A percentile compares a stretch with the other conserved stretches of the same genome.
Conservation (phyloP, 1,140 invertebrate genomes). For the Catajapyx aquilonaris region DNA sequence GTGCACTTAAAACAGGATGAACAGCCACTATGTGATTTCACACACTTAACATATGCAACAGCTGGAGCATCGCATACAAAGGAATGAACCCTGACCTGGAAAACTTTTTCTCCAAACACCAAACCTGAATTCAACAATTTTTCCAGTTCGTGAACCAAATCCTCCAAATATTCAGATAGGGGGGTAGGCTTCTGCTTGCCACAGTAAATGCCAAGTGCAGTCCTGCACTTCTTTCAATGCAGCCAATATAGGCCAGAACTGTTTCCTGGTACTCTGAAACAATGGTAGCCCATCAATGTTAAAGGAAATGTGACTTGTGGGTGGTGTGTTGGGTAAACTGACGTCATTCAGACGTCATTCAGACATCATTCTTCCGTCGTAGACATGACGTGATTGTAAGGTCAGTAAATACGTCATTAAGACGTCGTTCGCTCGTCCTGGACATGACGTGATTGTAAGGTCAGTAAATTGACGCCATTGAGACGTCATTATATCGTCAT, state of each 20-base stretch:
- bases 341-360: too few species aligned
- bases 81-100: not conserved
- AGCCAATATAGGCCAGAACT: not conserved
- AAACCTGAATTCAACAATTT: not conserved
- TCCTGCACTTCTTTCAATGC: not conserved
- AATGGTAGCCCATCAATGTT: slow-evolving; percentile 1
- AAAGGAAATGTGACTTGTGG: too few species aligned
- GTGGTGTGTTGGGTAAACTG: too few species aligned
- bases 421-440: too few species aligned
- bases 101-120: not conserved
- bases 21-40: not conserved
- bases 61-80: not conserved
- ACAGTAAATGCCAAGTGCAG: not conserved
- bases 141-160: not conserved
- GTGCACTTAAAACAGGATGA: not conserved
- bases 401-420: too few species aligned
- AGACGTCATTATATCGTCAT: too few species aligned
- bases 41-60: not conserved
- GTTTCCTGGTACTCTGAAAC: not conserved
- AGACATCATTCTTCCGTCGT: too few species aligned
- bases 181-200: not conserved
- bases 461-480: too few species aligned
- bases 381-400: too few species aligned
- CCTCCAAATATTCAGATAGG: not conserved
- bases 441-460: too few species aligned